Base-by-base conservation (phyloP, 2,797 vertebrate genomes). In the Petrocephalus schoutedeni region DNA sequence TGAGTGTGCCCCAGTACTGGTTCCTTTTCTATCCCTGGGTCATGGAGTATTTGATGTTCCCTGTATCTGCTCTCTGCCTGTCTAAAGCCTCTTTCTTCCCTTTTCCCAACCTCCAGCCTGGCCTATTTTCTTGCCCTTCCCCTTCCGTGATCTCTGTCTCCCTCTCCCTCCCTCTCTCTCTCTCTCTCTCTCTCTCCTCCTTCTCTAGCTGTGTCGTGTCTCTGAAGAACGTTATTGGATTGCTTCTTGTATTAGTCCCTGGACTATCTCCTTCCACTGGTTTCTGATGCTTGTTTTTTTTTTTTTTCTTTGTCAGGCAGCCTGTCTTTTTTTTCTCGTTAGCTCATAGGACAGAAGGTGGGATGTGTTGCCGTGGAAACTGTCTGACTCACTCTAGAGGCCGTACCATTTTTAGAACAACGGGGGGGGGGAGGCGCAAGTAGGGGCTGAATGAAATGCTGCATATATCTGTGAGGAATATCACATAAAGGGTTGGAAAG, bases 281-380 rank as follows among this genome's bases (percentile, higher is more conserved):
- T 83, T 51, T 53, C 41, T 2, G 16, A 49, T 49, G 19, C 45
- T 82, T 77, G 16, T 82, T 82, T 80, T 19, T 41, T 49, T 82
- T 91, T 93, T 92, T 91, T 91, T 85, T 71, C 71, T 49, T 56
- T 49, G 21, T 84, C 59, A 85, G 61, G 89, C 59, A 53, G 85
- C 88, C 90, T 85, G 87, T 89, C 89, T 77, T 89, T 83, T 82
- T 28, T 82, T 83, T 53, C 49, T 58, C 6, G 51, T 41, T 58
- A 58, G 85, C 90, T 92, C 87, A 59, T 89, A 90, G 85, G 90
- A 91, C 89, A 89, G 51, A 88, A 92, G 92, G 91, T 94, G 91
- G 94, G 93, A 92, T 94, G 92, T 94, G 93, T 95, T 95, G 89
- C 94, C 95, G 95, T 92, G 91, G 95, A 92, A 96, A 96, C 95